Base-by-base conservation (phyloP, 2,113 vertebrate genomes). In the Mandrillus leucophaeus region DNA sequence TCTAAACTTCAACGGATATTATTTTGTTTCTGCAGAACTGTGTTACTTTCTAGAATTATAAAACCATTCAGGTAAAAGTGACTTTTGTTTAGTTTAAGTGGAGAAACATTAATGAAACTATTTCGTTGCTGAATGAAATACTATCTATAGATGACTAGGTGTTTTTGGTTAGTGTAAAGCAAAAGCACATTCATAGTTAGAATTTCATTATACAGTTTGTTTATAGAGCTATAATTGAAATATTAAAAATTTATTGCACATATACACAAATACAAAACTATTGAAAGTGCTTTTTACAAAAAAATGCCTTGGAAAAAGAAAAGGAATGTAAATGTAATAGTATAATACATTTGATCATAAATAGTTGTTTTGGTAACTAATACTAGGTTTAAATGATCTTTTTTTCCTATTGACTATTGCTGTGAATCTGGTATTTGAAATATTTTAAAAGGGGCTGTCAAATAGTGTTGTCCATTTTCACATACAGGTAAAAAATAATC, bases 401-500 rank as follows among this genome's bases (percentile, higher is more conserved):
- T 72, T 55, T 23, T 6, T 68, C 5, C 9, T 38, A 83, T 61
- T 95, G 97, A 95, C 13, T 80, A 1, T 61, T 92, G 86, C 8
- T 59, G 16, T 95, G 52, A 93, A 72, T 90, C 70, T n/a, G 22
- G 45, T 95, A 72, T 92, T 72, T 89, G 80, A 96, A 64, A 66
- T 93, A 95, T 78, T 97, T 95, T 78, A 43, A 93, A 86, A 97
- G 52, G 2, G 35, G 3, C 61, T 96, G 57, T 73, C 27, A 98
- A 83, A 40, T 45, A 64, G 4, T 50, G 4, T 83, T 89, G 14
- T 17, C 76, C 43, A 93, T 90, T 85, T 93, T 82, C 61, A 96
- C 79, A 45, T 70, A n/a, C 4, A 12, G 30, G 76, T 48, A 89
- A 97, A 98, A 87, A 98, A 98, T 98, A 96, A 98, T 98, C 80